Conservation (phyloP, 2,888 invertebrate species). For the Drosophila fulvimacula region DNA sequence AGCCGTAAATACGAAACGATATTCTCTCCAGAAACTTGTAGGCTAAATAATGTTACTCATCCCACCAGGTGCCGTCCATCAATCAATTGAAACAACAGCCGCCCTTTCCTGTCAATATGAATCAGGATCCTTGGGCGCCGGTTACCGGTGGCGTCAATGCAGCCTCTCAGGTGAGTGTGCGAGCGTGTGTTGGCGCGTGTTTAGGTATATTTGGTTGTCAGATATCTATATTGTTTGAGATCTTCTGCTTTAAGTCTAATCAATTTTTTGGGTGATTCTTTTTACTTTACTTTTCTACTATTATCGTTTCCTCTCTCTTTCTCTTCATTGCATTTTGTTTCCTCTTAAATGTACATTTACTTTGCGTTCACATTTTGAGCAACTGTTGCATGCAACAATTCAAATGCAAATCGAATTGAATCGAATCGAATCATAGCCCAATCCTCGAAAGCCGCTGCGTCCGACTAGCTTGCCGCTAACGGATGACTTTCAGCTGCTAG, state of each 20-base stretch:
- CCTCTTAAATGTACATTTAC: conserved; percentile 15
- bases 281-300: conserved; percentile 37
- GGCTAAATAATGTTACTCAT: neutral
- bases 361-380: conserved; percentile 44
- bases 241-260: conserved; percentile 42
- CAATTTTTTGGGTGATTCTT: conserved; percentile 41
- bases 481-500: conserved; percentile 59
- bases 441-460: conserved; percentile 55
- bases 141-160: conserved; percentile 77
- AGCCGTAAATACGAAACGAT: conserved; percentile 77
- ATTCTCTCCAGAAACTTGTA: neutral
- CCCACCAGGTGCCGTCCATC: conserved; percentile 85
- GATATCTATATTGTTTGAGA: conserved; percentile 29
- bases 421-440: conserved; percentile 33
- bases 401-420: conserved; percentile 35
- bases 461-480: conserved; percentile 70
- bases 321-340: conserved; percentile 52
- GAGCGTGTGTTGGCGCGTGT: conserved; percentile 7
- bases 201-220: conserved; percentile 24
- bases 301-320: conserved; percentile 39
- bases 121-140: conserved; percentile 85
- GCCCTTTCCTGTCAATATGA: conserved; percentile 84
- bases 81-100: conserved; percentile 85
- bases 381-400: conserved; percentile 63
- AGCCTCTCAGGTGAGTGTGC: conserved; percentile 82